phyloP scores from a whole-genome alignment of 2,888 invertebrate genomes.

The Caenorhabditis japonica region DNA sequence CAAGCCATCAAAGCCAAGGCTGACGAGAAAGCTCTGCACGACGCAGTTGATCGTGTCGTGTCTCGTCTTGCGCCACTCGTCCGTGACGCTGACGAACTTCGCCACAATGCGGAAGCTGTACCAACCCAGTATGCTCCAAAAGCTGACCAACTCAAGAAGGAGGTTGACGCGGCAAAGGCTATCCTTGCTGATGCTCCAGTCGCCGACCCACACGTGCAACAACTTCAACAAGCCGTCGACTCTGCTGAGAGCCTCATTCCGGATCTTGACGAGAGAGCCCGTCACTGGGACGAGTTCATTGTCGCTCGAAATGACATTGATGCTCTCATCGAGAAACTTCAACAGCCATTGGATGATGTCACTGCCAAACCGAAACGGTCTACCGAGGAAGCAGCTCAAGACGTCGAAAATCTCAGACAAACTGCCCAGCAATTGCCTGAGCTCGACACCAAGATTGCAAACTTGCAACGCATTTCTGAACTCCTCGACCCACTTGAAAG shows the following conservation, averaged over 20 bases:
- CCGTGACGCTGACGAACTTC: constrained; percentile 22
- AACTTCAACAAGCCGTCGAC: constrained; percentile 42
- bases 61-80: no score
- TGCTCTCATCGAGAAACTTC: constrained; percentile 53
- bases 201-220: constrained; percentile 42
- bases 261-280: constrained; percentile 54
- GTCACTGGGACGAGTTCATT: constrained; percentile 63
- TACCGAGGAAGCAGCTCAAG: constrained; percentile 41
- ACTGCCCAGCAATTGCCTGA: constrained; percentile 43
- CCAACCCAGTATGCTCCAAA: constrained; percentile 57
- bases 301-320: constrained; percentile 60
- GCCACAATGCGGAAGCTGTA: constrained; percentile 58
- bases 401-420: constrained; percentile 40
- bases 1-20: no score
- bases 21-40: no score
- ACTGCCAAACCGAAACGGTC: constrained; percentile 39
- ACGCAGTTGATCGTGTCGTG: no score
- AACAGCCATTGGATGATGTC: constrained; percentile 49
- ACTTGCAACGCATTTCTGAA: constrained; percentile 65
- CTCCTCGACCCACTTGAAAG: constrained; percentile 60
- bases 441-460: constrained; percentile 49
- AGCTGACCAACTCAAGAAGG: constrained; percentile 54
- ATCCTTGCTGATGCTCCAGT: constrained; percentile 36
- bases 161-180: constrained; percentile 45
- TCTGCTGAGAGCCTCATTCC: constrained; percentile 23